Conservation (phyloP, 2,113 vertebrate species). For the Octodon degus region DNA sequence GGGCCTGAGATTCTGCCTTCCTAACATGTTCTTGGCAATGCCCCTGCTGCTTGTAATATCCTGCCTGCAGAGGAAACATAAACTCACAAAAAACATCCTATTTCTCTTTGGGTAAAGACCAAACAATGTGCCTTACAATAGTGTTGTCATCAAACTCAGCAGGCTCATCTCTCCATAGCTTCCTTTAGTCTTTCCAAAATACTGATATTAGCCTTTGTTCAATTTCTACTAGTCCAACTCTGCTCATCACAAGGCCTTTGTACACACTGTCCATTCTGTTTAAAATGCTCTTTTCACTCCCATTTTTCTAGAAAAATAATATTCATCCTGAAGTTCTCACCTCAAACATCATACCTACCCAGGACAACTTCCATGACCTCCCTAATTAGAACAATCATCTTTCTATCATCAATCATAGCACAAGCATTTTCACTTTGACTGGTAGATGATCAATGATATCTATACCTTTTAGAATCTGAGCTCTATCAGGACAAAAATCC, state of each 20-base stretch:
- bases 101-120: background rate
- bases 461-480: background rate
- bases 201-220: background rate
- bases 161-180: background rate
- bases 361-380: background rate
- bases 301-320: background rate
- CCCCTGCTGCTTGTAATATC: background rate
- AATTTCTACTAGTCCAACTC: background rate
- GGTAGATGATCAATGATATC: background rate
- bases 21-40: background rate
- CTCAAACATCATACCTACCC: background rate
- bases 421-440: background rate
- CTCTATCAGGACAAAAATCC: background rate
- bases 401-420: background rate
- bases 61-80: background rate
- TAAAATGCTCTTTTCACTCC: background rate
- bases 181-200: background rate
- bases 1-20: background rate
- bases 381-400: background rate
- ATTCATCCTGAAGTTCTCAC: background rate
- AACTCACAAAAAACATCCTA: background rate
- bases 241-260: background rate
- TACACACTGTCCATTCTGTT: background rate
- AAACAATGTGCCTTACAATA: background rate
- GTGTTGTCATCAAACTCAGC: background rate